Percentiles rank a stretch among this genome's conserved stretches.
Conservation (phyloP, 2,113 vertebrate species). For the Urocynchramus pylzowi region DNA sequence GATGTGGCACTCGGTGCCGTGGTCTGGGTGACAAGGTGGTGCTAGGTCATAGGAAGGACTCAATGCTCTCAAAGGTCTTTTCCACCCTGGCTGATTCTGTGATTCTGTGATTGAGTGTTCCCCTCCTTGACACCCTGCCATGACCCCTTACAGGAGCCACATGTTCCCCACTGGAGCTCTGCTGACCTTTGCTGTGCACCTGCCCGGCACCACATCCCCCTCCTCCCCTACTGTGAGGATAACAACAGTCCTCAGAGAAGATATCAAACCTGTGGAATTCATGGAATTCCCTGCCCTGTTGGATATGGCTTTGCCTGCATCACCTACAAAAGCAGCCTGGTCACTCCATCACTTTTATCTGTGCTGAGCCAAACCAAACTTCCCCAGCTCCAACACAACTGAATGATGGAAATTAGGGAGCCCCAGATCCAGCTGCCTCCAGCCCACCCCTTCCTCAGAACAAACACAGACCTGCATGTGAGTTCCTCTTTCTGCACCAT, state of each 20-base stretch:
- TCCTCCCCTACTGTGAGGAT: not conserved
- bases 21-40: not conserved
- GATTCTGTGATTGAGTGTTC: not conserved
- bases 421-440: not conserved
- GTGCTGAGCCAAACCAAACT: not conserved
- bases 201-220: not conserved
- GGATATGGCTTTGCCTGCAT: not conserved
- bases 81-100: not conserved
- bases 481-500: not conserved
- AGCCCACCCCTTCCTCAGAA: not conserved
- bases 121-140: not conserved
- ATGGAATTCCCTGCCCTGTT: not conserved
- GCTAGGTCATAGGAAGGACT: not conserved
- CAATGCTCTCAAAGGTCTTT: not conserved
- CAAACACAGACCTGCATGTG: not conserved
- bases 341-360: not conserved
- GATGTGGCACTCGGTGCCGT: not conserved
- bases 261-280: rapidly evolving
- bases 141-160: not conserved
- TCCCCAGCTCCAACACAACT: not conserved
- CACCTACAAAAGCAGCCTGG: not conserved
- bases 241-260: not conserved
- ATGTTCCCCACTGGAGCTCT: rapidly evolving
- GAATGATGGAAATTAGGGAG: not conserved
- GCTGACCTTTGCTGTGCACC: not conserved